Evolutionary conservation across 2,113 vertebrate genomes (phyloP).

Genomic region (Craseonycteris thonglongyai): DNA sequence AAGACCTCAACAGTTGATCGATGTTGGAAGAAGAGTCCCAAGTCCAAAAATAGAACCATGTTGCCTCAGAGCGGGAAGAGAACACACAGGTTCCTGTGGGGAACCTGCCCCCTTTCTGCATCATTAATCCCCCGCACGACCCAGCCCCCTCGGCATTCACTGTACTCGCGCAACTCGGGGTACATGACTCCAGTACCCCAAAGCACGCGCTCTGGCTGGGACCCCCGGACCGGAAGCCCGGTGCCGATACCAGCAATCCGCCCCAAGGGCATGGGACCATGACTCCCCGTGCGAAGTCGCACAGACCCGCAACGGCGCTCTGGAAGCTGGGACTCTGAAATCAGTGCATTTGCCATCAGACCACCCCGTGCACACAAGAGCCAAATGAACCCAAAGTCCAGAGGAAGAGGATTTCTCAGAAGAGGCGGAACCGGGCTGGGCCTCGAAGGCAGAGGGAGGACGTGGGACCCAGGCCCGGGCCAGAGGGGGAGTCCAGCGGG

Average conservation of each 20-base stretch:
- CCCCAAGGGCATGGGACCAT: too few relatives aligned
- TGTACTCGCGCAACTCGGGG: too few relatives aligned
- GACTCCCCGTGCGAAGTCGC: too few relatives aligned
- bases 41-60: not conserved
- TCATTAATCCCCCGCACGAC: too few relatives aligned
- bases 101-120: too few relatives aligned
- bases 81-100: not conserved
- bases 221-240: too few relatives aligned
- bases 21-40: not conserved
- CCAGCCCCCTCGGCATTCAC: too few relatives aligned
- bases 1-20: not conserved
- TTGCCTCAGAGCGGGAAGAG: not conserved
- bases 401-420: not conserved
- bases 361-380: not conserved
- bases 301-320: too few relatives aligned
- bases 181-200: too few relatives aligned
- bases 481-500: too few relatives aligned
- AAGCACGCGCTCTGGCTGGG: too few relatives aligned
- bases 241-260: too few relatives aligned
- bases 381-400: not conserved
- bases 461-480: fast-evolving
- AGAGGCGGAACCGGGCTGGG: not conserved
- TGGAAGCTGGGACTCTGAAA: not conserved
- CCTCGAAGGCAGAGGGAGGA: not conserved
- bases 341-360: not conserved